These are phyloP conservation scores for Cyanocitta stelleri DNA, from an alignment of 2,113 vertebrate species.

Conservation along the genomic window DNA sequence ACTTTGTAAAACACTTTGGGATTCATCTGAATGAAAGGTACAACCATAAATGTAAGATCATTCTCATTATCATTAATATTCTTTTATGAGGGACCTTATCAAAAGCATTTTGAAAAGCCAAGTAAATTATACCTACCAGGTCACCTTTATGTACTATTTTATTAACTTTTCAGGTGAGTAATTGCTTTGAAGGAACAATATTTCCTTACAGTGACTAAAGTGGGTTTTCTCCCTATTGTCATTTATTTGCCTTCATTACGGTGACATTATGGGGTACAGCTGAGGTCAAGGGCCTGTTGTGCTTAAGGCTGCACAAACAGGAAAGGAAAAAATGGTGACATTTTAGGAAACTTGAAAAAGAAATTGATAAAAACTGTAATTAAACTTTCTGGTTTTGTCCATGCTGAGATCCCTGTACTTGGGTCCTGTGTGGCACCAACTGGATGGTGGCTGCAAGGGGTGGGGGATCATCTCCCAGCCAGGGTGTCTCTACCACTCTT, in stretches of 20 bases:
- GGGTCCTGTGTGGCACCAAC: neutral
- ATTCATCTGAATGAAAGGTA: slow-evolving; percentile 47
- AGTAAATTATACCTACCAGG: slow-evolving; percentile 30
- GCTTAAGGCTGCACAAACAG: neutral
- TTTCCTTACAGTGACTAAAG: neutral
- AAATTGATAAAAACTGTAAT: neutral
- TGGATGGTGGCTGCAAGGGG: neutral
- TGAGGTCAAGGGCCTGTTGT: neutral
- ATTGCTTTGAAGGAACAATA: neutral
- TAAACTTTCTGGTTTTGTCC: neutral
- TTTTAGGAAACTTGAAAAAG: neutral
- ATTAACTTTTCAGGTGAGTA: slow-evolving; percentile 41
- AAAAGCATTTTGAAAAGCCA: slow-evolving; percentile 44
- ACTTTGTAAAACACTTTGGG: slow-evolving; percentile 44
- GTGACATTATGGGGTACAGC: neutral
- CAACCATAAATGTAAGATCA: slow-evolving; percentile 43
- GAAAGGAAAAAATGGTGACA: neutral
- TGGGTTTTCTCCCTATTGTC: neutral
- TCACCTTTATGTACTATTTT: slow-evolving; percentile 56
- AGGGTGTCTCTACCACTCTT: neutral
- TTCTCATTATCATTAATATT: slow-evolving; percentile 57
- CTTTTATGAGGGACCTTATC: slow-evolving; percentile 55
- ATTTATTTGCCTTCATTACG: neutral
- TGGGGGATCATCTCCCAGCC: neutral
- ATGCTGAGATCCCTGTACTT: accelerated